A percentile compares a stretch with the other conserved stretches of the same genome.
These are phyloP conservation scores for Lottia gigantea DNA, from an alignment of 2,888 invertebrate genomes.

Conservation along the genomic window DNA sequence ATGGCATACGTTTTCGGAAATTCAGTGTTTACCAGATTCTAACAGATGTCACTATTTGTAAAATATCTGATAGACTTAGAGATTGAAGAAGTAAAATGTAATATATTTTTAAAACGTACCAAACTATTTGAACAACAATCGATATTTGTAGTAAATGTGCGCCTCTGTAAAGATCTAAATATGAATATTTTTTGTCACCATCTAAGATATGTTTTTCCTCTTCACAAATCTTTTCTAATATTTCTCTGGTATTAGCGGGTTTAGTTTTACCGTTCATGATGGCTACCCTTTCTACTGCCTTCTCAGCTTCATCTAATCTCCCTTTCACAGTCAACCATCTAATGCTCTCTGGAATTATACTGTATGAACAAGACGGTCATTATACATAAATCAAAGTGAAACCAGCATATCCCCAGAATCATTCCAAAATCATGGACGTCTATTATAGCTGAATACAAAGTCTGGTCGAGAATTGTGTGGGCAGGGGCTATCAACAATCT, in stretches of 20 bases:
- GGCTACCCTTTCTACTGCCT: slow-evolving; percentile 35
- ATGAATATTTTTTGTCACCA: slow-evolving; percentile 36
- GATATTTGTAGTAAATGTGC: slow-evolving; percentile 30
- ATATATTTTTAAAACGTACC: slow-evolving; percentile 26
- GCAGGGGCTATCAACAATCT: no score
- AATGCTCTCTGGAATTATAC: slow-evolving; percentile 45
- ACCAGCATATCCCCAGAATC: no score
- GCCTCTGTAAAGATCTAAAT: slow-evolving; percentile 41
- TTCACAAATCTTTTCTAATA: slow-evolving; percentile 23
- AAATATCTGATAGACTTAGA: no score
- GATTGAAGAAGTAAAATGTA: no score
- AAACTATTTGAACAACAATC: slow-evolving; percentile 29
- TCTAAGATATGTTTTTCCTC: slow-evolving; percentile 23
- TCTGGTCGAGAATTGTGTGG: no score
- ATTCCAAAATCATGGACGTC: no score
- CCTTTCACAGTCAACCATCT: slow-evolving; percentile 45
- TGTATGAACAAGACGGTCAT: slow-evolving; percentile 13
- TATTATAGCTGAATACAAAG: no score
- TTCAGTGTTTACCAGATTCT: no score
- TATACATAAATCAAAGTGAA: no score
- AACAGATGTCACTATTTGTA: no score
- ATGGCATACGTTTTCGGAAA: no score
- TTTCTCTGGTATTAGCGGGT: slow-evolving; percentile 26
- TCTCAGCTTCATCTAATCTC: slow-evolving; percentile 38
- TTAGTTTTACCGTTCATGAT: slow-evolving; percentile 36